phyloP scores from a whole-genome alignment of 2,797 vertebrate genomes.

The Lepilemur septentrionalis region DNA sequence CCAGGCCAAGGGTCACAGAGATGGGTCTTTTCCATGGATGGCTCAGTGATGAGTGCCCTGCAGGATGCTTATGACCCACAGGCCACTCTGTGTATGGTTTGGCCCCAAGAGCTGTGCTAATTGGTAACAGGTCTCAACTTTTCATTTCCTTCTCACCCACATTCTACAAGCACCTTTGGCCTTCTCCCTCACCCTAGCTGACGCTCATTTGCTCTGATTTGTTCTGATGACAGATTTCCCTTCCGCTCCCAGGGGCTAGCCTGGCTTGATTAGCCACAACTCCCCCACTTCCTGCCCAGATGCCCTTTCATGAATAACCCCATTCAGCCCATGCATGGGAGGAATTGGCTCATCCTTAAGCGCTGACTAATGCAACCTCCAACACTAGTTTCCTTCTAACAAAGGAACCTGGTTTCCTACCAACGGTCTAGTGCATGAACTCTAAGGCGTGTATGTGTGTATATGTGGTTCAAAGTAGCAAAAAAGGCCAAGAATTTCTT shows the following conservation, averaged over 20 bases:
- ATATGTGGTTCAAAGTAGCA: neutral
- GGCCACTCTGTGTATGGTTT: neutral
- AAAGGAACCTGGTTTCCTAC: constrained; percentile 43
- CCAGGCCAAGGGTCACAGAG: neutral
- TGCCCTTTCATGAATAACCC: constrained; percentile 66
- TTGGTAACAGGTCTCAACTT: neutral
- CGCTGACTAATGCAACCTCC: constrained; percentile 34
- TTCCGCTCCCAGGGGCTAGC: neutral
- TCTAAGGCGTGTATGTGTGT: neutral
- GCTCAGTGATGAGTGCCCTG: neutral
- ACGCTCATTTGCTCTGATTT: constrained; percentile 48
- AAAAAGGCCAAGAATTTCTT: neutral
- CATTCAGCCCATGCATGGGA: constrained; percentile 40
- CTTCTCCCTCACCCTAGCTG: neutral
- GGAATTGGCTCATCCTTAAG: constrained; percentile 39
- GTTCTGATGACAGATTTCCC: constrained; percentile 55
- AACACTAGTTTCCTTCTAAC: constrained; percentile 6
- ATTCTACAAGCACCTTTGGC: neutral
- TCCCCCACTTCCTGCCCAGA: constrained; percentile 51
- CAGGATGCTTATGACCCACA: rapidly evolving
- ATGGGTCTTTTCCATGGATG: neutral
- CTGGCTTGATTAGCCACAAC: neutral
- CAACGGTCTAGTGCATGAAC: neutral
- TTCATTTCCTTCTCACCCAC: neutral
- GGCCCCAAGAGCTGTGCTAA: neutral